Evolutionary conservation across 2,888 invertebrate genomes (phyloP).

Genomic region (Standfussiana lucernea): DNA sequence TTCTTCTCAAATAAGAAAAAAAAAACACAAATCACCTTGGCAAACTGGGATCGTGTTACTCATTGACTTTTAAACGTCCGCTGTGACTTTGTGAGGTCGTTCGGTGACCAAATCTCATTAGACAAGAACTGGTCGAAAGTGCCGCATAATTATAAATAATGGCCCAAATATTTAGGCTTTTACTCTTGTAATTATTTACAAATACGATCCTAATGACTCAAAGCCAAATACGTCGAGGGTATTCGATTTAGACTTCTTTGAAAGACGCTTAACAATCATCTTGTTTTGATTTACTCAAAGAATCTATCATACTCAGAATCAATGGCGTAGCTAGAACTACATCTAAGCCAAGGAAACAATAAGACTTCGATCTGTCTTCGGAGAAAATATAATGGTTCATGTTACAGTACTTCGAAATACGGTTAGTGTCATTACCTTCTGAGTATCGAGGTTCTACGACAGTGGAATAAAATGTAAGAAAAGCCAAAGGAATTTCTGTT

Average conservation of each 20-base stretch:
- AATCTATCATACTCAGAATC: conserved; percentile 23
- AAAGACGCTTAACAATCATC: not conserved
- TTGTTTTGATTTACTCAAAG: conserved; percentile 2
- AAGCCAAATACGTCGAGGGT: not conserved
- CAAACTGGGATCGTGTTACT: conserved; percentile 31
- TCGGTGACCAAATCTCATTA: conserved; percentile 41
- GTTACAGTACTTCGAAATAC: conserved; percentile 45
- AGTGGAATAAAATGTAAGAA: conserved; percentile 22
- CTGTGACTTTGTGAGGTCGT: conserved; percentile 61
- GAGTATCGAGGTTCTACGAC: conserved; percentile 16
- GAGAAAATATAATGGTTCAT: conserved; percentile 51
- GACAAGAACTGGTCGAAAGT: conserved; percentile 28
- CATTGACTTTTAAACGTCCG: conserved; percentile 62
- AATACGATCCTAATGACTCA: conserved; percentile 4
- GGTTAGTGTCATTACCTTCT: conserved; percentile 38
- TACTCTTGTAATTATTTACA: conserved; percentile 7
- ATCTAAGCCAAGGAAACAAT: conserved; percentile 38
- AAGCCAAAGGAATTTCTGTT: conserved; percentile 34
- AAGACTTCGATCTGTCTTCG: conserved; percentile 42
- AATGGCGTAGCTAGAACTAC: conserved; percentile 29
- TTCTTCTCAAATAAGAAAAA: conserved; percentile 60
- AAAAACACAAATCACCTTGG: conserved; percentile 55
- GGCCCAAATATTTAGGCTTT: conserved; percentile 24
- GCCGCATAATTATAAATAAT: conserved; percentile 48
- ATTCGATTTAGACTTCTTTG: not conserved